phyloP scores from a whole-genome alignment of 2,888 invertebrate genomes.

The Tinea semifulvella region DNA sequence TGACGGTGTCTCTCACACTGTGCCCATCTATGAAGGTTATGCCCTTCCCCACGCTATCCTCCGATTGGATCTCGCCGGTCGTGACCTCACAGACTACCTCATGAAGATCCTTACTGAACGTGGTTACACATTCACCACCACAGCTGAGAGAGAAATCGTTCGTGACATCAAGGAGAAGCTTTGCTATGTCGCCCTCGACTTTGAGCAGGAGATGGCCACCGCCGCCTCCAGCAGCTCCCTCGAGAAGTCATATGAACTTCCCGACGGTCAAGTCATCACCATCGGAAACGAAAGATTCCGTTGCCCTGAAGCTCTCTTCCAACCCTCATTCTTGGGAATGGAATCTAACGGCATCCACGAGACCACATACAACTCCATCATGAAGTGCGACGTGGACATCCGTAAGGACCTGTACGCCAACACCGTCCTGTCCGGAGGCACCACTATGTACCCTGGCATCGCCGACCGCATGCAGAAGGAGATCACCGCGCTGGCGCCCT shows the following conservation, averaged over 20 bases:
- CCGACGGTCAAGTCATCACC: conserved; percentile 68
- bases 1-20: conserved; percentile 89
- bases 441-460: conserved; percentile 85
- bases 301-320: conserved; percentile 79
- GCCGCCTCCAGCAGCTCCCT: conserved; percentile 68
- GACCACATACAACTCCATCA: conserved; percentile 87
- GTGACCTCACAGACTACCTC: conserved; percentile 68
- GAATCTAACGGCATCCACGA: conserved; percentile 80
- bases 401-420: conserved; percentile 88
- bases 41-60: conserved; percentile 73
- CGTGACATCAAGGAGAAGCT: conserved; percentile 72
- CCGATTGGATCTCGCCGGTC: conserved; percentile 67
- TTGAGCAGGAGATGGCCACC: conserved; percentile 71
- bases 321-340: conserved; percentile 77
- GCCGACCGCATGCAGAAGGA: conserved; percentile 76
- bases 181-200: conserved; percentile 68
- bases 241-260: conserved; percentile 74
- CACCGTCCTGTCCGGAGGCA: conserved; percentile 84
- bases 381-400: conserved; percentile 92
- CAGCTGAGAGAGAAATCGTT: conserved; percentile 68
- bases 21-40: conserved; percentile 88
- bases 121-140: conserved; percentile 65
- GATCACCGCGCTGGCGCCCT: conserved; percentile 80
- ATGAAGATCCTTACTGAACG: conserved; percentile 70
- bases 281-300: conserved; percentile 79